These are phyloP conservation scores for Atrichornis clamosus DNA, from an alignment of 2,113 vertebrate species.

Conservation along the genomic window DNA sequence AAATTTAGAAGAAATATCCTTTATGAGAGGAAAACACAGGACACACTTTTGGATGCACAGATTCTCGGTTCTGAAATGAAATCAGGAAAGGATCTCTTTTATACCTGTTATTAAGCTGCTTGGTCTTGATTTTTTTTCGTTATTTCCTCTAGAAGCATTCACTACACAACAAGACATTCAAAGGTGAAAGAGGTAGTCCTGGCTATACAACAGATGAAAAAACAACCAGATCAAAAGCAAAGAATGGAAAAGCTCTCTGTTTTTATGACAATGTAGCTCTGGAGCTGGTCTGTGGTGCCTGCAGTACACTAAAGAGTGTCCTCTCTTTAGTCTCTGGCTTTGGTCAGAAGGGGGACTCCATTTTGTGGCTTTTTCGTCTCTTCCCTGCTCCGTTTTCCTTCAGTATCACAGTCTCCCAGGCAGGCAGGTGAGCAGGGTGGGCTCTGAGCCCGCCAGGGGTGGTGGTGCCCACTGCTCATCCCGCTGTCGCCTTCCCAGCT, in stretches of 20 bases:
- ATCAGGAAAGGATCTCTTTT: neutral
- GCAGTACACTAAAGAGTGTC: neutral
- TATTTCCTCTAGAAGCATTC: neutral
- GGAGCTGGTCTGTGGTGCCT: neutral
- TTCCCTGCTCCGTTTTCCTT: neutral
- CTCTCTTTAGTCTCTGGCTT: neutral
- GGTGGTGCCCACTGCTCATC: neutral
- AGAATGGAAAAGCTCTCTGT: neutral
- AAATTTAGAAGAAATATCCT: neutral
- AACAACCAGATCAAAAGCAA: neutral
- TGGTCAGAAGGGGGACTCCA: neutral
- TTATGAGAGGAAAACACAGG: neutral
- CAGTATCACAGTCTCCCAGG: neutral
- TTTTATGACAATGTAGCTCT: neutral
- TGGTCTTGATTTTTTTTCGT: neutral
- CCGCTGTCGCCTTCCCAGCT: rapidly evolving
- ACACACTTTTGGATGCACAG: neutral
- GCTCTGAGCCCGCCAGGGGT: rapidly evolving
- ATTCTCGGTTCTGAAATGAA: neutral
- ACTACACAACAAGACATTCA: neutral
- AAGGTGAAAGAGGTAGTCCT: neutral
- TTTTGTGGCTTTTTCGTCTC: neutral
- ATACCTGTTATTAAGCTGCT: neutral
- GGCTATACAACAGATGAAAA: neutral
- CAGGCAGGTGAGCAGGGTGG: neutral